phyloP scores from a whole-genome alignment of 1,140 invertebrate species.

The Papilio machaon region DNA sequence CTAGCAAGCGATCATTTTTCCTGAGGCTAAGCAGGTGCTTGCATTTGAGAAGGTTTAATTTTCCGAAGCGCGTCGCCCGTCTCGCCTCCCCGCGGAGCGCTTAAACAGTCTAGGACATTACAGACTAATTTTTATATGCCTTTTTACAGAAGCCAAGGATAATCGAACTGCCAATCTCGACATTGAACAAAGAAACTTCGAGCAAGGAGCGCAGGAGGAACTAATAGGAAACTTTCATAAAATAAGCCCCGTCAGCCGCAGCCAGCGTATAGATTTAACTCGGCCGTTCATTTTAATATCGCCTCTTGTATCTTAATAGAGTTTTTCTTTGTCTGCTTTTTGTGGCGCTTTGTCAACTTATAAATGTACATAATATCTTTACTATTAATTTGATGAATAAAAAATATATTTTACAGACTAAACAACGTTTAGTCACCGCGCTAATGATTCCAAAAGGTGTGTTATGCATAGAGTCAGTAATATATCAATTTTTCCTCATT shows the following conservation, averaged over 20 bases:
- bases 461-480: too few species aligned
- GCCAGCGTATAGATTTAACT: conserved; percentile 28
- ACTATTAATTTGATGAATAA: background rate
- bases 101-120: conserved; percentile 77
- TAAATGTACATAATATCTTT: background rate
- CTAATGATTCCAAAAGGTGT: too few species aligned
- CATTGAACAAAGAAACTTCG: conserved; percentile 64
- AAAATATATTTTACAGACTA: background rate
- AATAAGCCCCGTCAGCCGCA: conserved; percentile 27
- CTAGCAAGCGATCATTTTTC: conserved; percentile 63
- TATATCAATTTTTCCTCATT: too few species aligned
- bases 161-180: conserved; percentile 79
- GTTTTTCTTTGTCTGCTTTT: conserved; percentile 20
- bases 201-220: conserved; percentile 50
- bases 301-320: conserved; percentile 29
- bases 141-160: conserved; percentile 71
- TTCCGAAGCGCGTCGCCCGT: conserved; percentile 56
- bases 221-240: conserved; percentile 66
- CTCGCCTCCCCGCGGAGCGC: conserved; percentile 66
- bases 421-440: too few species aligned
- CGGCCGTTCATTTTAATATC: conserved; percentile 30
- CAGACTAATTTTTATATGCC: conserved; percentile 76
- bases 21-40: conserved; percentile 56
- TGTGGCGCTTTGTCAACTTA: background rate
- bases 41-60: conserved; percentile 74